These are phyloP conservation scores for Drosophila azteca DNA, from an alignment of 1,140 invertebrate species.

Conservation along the genomic window DNA sequence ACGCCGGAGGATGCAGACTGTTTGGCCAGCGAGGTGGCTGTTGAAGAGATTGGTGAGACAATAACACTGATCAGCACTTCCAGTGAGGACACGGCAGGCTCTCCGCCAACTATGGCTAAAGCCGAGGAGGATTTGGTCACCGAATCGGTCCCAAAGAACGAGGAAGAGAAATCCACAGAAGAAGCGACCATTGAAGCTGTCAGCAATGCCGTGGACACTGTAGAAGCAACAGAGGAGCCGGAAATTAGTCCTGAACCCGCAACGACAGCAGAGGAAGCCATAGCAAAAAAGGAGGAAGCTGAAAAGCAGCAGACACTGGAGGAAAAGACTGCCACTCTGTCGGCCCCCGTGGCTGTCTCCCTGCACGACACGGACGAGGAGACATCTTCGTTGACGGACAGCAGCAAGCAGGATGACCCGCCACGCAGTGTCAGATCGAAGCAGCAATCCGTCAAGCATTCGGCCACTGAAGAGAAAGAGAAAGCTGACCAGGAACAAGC, in stretches of 20 bases:
- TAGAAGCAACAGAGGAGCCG: background rate
- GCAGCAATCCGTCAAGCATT: constrained; percentile 3
- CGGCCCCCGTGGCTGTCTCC: constrained; percentile 27
- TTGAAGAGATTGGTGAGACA: constrained; percentile 54
- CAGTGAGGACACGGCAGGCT: constrained; percentile 54
- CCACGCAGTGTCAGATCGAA: constrained; percentile 25
- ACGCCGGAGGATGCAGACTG: constrained; percentile 28
- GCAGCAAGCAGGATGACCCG: constrained; percentile 57
- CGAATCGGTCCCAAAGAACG: background rate
- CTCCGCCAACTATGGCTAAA: constrained; percentile 15
- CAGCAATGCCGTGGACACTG: background rate
- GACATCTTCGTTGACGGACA: constrained; percentile 83
- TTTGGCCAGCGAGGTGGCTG: constrained; percentile 51
- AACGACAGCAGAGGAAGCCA: background rate
- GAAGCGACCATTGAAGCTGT: background rate
- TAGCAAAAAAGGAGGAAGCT: constrained; percentile 18
- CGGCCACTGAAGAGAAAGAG: constrained; percentile 18
- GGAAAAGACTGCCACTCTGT: constrained; percentile 5
- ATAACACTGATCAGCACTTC: constrained; percentile 67
- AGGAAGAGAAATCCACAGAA: background rate
- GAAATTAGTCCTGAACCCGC: background rate
- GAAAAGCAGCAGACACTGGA: constrained; percentile 22
- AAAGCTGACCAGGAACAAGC: constrained; percentile 35
- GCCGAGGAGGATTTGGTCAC: constrained; percentile 16
- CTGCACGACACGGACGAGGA: constrained; percentile 86